These are phyloP conservation scores for Grammatotria lemairii DNA, from an alignment of 2,113 vertebrate species.

Conservation along the genomic window DNA sequence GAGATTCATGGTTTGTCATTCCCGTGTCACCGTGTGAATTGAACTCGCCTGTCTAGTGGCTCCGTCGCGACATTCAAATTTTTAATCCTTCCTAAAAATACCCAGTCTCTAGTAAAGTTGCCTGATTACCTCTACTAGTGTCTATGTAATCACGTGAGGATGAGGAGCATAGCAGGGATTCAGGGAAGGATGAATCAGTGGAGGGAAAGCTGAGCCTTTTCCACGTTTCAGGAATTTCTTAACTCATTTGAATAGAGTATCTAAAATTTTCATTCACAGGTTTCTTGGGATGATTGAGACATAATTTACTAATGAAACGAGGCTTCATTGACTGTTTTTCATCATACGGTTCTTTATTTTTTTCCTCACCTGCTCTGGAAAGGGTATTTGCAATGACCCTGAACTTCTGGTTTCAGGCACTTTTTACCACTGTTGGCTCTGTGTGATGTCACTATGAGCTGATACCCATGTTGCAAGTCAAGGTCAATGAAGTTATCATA, in stretches of 20 bases:
- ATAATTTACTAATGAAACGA: neutral
- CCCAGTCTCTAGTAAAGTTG: neutral
- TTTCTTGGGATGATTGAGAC: neutral
- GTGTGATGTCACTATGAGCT: neutral
- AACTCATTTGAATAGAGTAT: neutral
- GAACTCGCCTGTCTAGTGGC: neutral
- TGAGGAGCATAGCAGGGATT: neutral
- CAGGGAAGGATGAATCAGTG: neutral
- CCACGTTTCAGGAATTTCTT: neutral
- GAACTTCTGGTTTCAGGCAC: neutral
- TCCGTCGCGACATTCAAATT: neutral
- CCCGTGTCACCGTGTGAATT: neutral
- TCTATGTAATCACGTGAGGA: neutral
- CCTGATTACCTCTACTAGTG: neutral
- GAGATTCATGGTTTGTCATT: slow-evolving; percentile 18
- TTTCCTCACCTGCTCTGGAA: neutral
- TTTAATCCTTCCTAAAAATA: slow-evolving; percentile 1
- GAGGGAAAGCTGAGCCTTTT: neutral
- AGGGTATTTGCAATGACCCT: neutral
- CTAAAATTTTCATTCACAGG: neutral
- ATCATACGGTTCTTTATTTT: neutral
- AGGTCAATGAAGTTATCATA: neutral
- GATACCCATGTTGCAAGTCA: neutral
- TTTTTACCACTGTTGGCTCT: neutral
- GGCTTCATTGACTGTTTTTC: neutral